Base-by-base conservation (phyloP, 1,140 invertebrate species). In the Halyomorpha halys region DNA sequence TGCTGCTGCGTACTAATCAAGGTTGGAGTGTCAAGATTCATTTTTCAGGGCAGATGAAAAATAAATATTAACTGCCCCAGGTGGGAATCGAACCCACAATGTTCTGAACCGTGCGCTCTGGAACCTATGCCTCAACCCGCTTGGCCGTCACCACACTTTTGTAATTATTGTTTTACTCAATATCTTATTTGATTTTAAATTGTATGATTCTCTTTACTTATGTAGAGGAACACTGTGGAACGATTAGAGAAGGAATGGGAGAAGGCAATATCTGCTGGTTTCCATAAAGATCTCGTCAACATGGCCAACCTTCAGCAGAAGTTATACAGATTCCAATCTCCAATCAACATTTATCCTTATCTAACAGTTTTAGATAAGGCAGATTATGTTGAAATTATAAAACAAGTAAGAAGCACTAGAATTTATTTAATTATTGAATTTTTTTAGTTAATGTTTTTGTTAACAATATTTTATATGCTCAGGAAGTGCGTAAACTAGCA, bases 301-400 rank as follows among this genome's bases (percentile, higher is more conserved):
- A 73, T 90, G 59, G 76, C 78, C 54, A 74, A 75, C 47, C 74
- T 76, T 61, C 78, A 80, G 47, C 67, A 74, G 15, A 72, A 68
- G 21, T 74, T 72, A 69, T 63, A 59, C n/a, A 71, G 77, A 74
- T 23, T 74, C 74, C n/a, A 71, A 69, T 59, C 72, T 44, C 73
- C 77, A 2, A 77, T 85, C 30, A 81, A 82, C 63, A 69, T 92
- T 44, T 82, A 89, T 76, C 85, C 90, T 0, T 96, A 87, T 73
- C 75, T 96, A 14, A 80, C 80, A 64, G 76, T 84, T 16, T 73
- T 92, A 21, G 74, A 82, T 27, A 76, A 80, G 60, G 75, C 84
- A 18, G 77, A 83, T 64, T 89, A 86, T 71, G 77, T 86, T 1
- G 79, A 87, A 64, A 73, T 81, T 15, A 70, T 82, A 30, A 70